phyloP scores from a whole-genome alignment of 2,113 vertebrate genomes.

The Odontophorus gujanensis region DNA sequence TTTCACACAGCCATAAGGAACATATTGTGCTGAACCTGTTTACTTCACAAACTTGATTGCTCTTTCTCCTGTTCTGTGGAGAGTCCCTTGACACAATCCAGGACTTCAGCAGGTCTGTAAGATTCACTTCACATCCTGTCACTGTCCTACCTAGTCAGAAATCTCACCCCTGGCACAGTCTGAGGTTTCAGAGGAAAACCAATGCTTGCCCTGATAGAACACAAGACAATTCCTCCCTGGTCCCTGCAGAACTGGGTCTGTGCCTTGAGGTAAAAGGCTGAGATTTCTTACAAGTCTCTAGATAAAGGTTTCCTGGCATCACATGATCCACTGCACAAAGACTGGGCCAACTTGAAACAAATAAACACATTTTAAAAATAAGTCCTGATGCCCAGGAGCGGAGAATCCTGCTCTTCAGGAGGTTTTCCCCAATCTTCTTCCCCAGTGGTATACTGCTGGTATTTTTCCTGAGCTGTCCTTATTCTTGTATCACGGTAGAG shows the following conservation, averaged over 20 bases:
- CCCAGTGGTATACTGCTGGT: no score
- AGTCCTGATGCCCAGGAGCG: no score
- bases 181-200: neutral
- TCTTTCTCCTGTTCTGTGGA: neutral
- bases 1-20: neutral
- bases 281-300: neutral
- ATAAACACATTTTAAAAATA: no score
- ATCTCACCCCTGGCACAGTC: neutral
- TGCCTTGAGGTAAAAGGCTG: neutral
- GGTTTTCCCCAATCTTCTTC: neutral
- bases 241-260: neutral
- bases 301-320: neutral
- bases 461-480: neutral
- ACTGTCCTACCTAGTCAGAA: neutral
- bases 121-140: neutral
- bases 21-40: neutral
- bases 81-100: neutral
- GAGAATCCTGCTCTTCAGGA: neutral
- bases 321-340: neutral
- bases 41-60: neutral
- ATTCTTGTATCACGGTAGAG: neutral
- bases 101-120: neutral
- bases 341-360: neutral
- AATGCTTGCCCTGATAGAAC: fast-evolving
- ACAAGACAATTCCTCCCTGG: neutral